These are phyloP conservation scores for Drosophila paracracens DNA, from an alignment of 2,888 invertebrate species.

Conservation along the genomic window DNA sequence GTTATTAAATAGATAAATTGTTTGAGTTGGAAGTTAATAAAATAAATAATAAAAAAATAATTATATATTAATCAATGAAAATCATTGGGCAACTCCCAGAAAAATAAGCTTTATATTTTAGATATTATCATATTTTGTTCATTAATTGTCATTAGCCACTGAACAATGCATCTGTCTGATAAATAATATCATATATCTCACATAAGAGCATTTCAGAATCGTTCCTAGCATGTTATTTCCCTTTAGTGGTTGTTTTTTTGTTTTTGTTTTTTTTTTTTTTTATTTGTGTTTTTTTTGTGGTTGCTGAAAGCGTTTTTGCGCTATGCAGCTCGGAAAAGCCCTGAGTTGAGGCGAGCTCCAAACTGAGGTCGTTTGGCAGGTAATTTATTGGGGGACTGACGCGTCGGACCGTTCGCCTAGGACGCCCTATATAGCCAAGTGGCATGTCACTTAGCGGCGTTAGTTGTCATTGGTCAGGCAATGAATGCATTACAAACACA, in stretches of 20 bases:
- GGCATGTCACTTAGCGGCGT: conserved; percentile 36
- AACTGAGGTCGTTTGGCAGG: conserved; percentile 54
- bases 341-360: conserved; percentile 41
- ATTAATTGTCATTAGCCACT: not conserved
- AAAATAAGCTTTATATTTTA: not conserved
- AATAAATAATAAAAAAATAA: not conserved
- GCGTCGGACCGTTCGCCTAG: conserved; percentile 20
- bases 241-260: not conserved
- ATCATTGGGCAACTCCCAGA: not conserved
- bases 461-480: conserved; percentile 56
- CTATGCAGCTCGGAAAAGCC: conserved; percentile 63
- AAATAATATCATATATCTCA: not conserved
- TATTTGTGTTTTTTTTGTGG: conserved; percentile 10
- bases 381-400: conserved; percentile 52
- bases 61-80: not conserved
- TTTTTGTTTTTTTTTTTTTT: not conserved
- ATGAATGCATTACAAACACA: conserved; percentile 54
- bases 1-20: not conserved
- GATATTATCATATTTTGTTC: not conserved
- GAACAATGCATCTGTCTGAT: not conserved
- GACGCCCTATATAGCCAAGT: conserved; percentile 63
- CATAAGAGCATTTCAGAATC: conserved; percentile 32
- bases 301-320: conserved; percentile 33
- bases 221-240: not conserved
- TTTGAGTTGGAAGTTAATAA: no score